A percentile compares a stretch with the other conserved stretches of the same genome.
Evolutionary conservation across 2,888 invertebrate species (phyloP).

Genomic region (Marasmarcha lunaedactyla): DNA sequence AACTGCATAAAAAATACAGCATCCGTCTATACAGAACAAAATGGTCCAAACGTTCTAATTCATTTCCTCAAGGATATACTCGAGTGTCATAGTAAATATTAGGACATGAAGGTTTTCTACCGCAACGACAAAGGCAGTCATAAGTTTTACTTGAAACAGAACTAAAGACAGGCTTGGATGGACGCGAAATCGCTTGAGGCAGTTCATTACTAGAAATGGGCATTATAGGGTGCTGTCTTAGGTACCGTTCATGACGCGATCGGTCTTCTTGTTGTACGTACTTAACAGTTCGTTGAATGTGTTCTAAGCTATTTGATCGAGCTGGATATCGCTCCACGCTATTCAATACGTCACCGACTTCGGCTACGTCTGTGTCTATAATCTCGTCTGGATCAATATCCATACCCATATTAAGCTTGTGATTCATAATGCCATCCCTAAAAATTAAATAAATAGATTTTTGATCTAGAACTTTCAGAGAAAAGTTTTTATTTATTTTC

Average conservation of each 20-base stretch:
- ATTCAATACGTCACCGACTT: conserved; percentile 35
- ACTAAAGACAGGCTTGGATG: no score
- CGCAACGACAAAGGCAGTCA: no score
- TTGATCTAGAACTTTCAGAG: conserved; percentile 49
- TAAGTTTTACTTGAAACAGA: no score
- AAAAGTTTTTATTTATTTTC: conserved; percentile 57
- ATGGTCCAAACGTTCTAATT: no score
- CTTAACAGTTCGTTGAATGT: conserved; percentile 38
- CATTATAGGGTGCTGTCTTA: no score
- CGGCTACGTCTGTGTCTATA: conserved; percentile 47
- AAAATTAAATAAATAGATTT: conserved; percentile 46
- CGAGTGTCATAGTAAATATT: no score
- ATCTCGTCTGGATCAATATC: conserved; percentile 61
- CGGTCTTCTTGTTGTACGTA: conserved; percentile 36
- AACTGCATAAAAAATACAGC: no score
- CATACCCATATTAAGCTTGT: conserved; percentile 60
- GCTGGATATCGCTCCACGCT: conserved; percentile 31
- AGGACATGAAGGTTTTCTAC: no score
- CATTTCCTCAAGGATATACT: no score
- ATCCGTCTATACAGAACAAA: no score
- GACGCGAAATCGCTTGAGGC: no score
- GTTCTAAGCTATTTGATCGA: conserved; percentile 44
- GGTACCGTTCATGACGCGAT: conserved; percentile 12
- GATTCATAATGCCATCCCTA: conserved; percentile 44
- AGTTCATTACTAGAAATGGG: no score